Evolutionary conservation across 1,140 invertebrate species (phyloP).

Genomic region (Littorina saxatilis): DNA sequence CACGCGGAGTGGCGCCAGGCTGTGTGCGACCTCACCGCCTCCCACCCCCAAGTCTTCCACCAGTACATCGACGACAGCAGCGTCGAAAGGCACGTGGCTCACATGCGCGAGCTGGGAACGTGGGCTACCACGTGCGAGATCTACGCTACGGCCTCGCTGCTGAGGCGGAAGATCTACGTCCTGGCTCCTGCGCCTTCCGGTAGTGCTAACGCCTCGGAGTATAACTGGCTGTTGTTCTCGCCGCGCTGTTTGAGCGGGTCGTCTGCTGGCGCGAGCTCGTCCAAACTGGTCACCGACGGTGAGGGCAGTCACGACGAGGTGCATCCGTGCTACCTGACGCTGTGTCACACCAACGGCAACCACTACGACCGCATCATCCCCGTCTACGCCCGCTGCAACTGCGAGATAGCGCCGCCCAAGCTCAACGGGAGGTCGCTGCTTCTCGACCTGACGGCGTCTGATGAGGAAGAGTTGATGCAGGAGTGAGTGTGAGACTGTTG

Average conservation of each 20-base stretch:
- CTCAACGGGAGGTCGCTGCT: conserved; percentile 47
- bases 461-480: background rate
- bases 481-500: background rate
- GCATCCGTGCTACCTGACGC: conserved; percentile 57
- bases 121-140: conserved; percentile 71
- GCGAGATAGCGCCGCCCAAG: conserved; percentile 48
- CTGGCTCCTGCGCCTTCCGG: conserved; percentile 62
- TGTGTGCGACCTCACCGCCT: conserved; percentile 63
- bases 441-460: conserved; percentile 49
- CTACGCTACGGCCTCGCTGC: conserved; percentile 65
- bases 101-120: conserved; percentile 56
- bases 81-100: conserved; percentile 38
- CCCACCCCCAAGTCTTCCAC: conserved; percentile 60
- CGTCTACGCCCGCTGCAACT: conserved; percentile 55
- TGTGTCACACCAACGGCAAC: conserved; percentile 66
- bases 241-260: conserved; percentile 2
- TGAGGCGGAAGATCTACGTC: conserved; percentile 66
- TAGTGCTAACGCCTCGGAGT: conserved; percentile 33
- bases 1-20: conserved; percentile 64
- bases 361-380: conserved; percentile 64
- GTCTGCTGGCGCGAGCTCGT: background rate
- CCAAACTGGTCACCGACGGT: background rate
- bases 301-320: background rate
- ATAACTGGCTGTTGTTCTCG: conserved; percentile 63
- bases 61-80: conserved; percentile 59